Percentiles rank a stretch among this genome's conserved stretches.
phyloP scores from a whole-genome alignment of 2,797 vertebrate genomes.

The Alca torda region DNA sequence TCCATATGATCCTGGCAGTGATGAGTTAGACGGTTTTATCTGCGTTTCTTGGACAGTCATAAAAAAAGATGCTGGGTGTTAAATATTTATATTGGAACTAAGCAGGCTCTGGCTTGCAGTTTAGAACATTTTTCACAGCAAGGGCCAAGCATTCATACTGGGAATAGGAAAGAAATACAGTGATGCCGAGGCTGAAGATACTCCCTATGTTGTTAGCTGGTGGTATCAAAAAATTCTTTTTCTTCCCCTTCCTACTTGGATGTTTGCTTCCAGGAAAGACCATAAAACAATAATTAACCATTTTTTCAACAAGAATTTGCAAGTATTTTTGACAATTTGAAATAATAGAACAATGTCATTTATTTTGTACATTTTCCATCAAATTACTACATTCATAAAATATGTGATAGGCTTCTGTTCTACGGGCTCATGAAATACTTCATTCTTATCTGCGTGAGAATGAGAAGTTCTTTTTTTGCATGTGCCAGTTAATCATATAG shows the following conservation, averaged over 20 bases:
- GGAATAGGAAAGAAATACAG: not conserved
- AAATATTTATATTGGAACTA: conserved; percentile 44
- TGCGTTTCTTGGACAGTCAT: conserved; percentile 41
- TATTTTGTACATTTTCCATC: not conserved
- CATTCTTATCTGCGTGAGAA: not conserved
- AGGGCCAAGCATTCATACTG: not conserved
- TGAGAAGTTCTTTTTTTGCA: not conserved
- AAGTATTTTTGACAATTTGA: not conserved
- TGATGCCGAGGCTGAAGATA: not conserved
- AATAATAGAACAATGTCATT: not conserved
- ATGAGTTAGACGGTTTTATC: not conserved
- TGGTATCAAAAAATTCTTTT: not conserved
- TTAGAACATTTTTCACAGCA: conserved; percentile 25
- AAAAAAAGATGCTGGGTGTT: not conserved
- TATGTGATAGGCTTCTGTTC: not conserved
- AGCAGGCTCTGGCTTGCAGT: not conserved
- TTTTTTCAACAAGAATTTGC: not conserved
- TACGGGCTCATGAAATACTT: not conserved
- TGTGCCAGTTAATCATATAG: not conserved
- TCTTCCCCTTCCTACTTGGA: not conserved
- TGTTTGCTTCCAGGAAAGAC: not conserved
- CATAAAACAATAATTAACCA: not conserved
- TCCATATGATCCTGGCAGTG: not conserved
- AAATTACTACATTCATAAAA: not conserved
- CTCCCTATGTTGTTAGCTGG: not conserved